Base-by-base conservation (phyloP, 2,113 vertebrate species). In the Verasper variegatus region DNA sequence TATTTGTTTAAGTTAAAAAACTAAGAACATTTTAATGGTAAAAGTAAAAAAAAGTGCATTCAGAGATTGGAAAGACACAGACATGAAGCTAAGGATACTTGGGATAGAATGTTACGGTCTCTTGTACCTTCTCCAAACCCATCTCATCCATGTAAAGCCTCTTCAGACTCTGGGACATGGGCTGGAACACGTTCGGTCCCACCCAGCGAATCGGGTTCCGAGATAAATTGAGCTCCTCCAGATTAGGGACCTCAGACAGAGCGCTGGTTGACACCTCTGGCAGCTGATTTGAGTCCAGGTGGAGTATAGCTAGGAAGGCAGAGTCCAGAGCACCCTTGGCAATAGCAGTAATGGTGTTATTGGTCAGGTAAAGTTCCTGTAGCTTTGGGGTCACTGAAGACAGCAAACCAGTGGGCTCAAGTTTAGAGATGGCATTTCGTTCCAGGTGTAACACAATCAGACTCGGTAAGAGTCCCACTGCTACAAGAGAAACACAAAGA, bases 391-490 rank as follows among this genome's bases (percentile, higher is more conserved):
- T 64, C 2, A 82, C 70, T 7, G 94, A 93, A 0, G 74, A 86
- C 76, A 97, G 89, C 76, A 95, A 88, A 0, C 93, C 90, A 18
- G 68, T 76, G 0, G 94, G 89, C 0, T 66, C 90, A 61, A 98
- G 87, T 68, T 86, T 93, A 20, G 64, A 0, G 9, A 98, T 94
- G 26, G 85, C 15, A 0, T 98, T 98, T 84, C 92, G 76, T 90
- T 97, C 95, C 90, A 99, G 89, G 72, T 97, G 95, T 24, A 99
- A 91, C 47, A 95, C 95, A 69, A 96, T 94, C 62, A 98, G 95
- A 80, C 81, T 91, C 64, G 96, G 95, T 69, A 97, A 86, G 37
- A 92, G 76, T 0, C 6, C 66, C 87, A 98, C 92, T 51, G 93
- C 87, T 0, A 73, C 68, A 0, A 17, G n/a, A 59, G 49, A 71